Evolutionary conservation across 2,888 invertebrate species (phyloP), one percentile per base, ranked within the genome.

Genomic region (Leucoptera coffeella): DNA sequence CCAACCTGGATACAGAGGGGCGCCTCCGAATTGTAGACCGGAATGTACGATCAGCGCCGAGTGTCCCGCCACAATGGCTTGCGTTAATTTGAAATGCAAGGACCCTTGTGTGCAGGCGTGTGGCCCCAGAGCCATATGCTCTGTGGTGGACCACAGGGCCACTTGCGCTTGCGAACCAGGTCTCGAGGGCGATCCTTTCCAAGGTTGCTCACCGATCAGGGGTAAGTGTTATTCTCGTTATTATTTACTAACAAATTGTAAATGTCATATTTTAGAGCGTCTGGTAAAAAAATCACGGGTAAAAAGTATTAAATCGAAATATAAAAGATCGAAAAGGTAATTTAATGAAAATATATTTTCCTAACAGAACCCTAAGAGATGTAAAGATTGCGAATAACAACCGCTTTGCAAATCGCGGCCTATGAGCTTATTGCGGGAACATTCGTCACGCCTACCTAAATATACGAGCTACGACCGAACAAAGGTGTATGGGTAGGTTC

Each of bases 91-190:
- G 41, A 74, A 65, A 38, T 82, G 82, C 46, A 64, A 65, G 34
- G 75, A 82, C 39, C 82, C 82, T 1, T 85, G 84, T 39, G 67
- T 75, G 22, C 80, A 80, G 34, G 77, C 80, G 3, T 83, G 82
- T 43, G 80, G 81, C 24, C 41, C 61, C 29, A 51, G 56, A 30
- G 74, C 82, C 24, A 41, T 73, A 29, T 75, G 80, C 47, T 59
- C 61, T 17, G 78, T 77, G 8, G 71, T 79, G 22, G 77, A 78
- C 40, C 82, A 82, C 43, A 75, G 74, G 13, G 80, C 81, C 1
- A 71, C 74, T 10, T 83, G 82, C 40, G 64, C 75, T 10, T 82
- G 82, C 39, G 72, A 74, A 30, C 48, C 59, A 3, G 77, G 74
- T 27, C 58, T 73, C 34, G 73, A 74, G 35, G 82, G 82, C 30